Evolutionary conservation across 2,888 invertebrate genomes (phyloP).

Genomic region (Hirtodrosophila histrioides): DNA sequence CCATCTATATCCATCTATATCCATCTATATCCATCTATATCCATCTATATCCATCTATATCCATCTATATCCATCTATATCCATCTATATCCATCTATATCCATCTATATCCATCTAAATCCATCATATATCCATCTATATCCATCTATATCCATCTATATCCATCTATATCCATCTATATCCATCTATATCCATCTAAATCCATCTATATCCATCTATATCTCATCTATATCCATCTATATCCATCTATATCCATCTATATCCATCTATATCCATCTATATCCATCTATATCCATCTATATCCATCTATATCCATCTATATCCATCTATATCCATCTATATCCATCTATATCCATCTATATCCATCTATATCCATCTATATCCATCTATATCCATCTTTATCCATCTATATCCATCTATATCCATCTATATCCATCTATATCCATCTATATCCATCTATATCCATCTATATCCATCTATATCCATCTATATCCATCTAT

Average conservation of each 20-base stretch:
- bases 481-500: not conserved
- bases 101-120: not conserved
- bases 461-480: not conserved
- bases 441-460: not conserved
- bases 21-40: no score
- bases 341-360: not conserved
- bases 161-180: not conserved
- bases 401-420: not conserved
- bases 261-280: not conserved
- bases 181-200: no score
- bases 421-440: not conserved
- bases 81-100: no score
- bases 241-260: not conserved
- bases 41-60: no score
- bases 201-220: no score
- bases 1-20: no score
- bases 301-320: not conserved
- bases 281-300: not conserved
- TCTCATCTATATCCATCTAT: no score
- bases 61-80: no score
- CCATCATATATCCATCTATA: no score
- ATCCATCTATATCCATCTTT: no score
- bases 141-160: not conserved
- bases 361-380: constrained; percentile 1
- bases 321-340: not conserved